Evolutionary conservation across 2,113 vertebrate genomes (phyloP), one percentile per base, ranked within the genome.

Genomic region (Nothocercus julius): DNA sequence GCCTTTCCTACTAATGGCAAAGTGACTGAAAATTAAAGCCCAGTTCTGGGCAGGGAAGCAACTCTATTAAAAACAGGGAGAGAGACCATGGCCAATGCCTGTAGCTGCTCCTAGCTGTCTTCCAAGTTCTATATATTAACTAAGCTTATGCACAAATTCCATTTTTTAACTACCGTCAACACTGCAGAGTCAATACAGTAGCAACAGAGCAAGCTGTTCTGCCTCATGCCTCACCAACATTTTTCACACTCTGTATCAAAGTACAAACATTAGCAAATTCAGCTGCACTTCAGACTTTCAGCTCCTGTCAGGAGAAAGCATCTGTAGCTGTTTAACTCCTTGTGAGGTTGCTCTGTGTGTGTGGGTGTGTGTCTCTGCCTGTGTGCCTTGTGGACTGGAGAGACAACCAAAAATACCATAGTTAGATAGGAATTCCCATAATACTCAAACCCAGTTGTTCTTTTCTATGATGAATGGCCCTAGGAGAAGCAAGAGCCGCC

Each of bases 201-300:
- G 96, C 97, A 93, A 96, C 87, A 85, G 93, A 97, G 97, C 98
- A 98, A 98, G 97, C 97, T 98, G 97, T 98, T 98, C 97, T 95
- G 95, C 97, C 98, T 98, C 97, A 97, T 97, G 98, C 94, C 96
- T 97, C 97, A 97, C 97, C 97, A 98, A 97, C 97, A 96, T 97
- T 97, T 96, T 93, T 97, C 96, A 97, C 92, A 95, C 95, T 95
- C 93, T 72, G 90, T 93, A 97, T 89, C 96, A 97, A 97, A 98
- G 98, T 96, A 97, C 14, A 58, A 96, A 93, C 93, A 97, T 82
- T 95, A 96, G 91, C 95, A 92, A 96, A 97, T 91, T 96, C 92
- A 97, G 92, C 95, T 97, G 93, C 94, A 97, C 96, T 97, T 96
- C 95, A 95, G 62, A 96, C 95, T 93, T 91, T 69, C 87, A 86